Percentiles rank a stretch among this genome's conserved stretches.
phyloP scores from a whole-genome alignment of 2,888 invertebrate species.

The Eristalis intricaria region DNA sequence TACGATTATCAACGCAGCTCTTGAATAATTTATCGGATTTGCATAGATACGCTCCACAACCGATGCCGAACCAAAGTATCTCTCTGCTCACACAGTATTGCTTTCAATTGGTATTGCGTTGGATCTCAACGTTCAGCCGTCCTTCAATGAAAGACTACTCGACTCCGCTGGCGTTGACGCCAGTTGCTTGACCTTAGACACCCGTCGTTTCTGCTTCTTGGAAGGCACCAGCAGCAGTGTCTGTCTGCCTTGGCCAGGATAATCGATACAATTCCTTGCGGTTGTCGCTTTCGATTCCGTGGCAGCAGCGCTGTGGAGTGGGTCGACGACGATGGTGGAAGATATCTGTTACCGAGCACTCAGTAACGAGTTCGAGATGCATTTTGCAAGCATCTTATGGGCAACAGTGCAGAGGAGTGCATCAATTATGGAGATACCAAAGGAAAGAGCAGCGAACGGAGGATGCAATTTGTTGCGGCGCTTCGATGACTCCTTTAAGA shows the following conservation, averaged over 20 bases:
- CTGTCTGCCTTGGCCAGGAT: neutral
- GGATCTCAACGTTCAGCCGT: neutral
- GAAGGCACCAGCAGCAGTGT: neutral
- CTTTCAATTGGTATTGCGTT: slow-evolving; percentile 35
- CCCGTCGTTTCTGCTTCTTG: neutral
- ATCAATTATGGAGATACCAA: slow-evolving; percentile 31
- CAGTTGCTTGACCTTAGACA: neutral
- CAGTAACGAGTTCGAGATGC: slow-evolving; percentile 35
- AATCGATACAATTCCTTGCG: slow-evolving; percentile 45
- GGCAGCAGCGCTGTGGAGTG: neutral
- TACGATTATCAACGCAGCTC: slow-evolving; percentile 56
- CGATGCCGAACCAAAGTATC: slow-evolving; percentile 46
- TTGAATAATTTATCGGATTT: slow-evolving; percentile 69
- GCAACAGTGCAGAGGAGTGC: slow-evolving; percentile 3
- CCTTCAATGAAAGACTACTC: neutral
- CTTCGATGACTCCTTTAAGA: neutral
- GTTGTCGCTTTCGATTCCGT: slow-evolving; percentile 16
- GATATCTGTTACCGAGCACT: slow-evolving; percentile 15
- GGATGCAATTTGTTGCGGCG: neutral
- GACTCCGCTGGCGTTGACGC: neutral
- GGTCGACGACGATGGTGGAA: neutral
- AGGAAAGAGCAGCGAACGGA: neutral
- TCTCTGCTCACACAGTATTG: slow-evolving; percentile 48
- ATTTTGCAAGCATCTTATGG: slow-evolving; percentile 1
- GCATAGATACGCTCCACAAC: slow-evolving; percentile 39